Evolutionary conservation across 2,888 invertebrate species (phyloP), one percentile per base, ranked within the genome.

Genomic region (Spilosoma lubricipeda): DNA sequence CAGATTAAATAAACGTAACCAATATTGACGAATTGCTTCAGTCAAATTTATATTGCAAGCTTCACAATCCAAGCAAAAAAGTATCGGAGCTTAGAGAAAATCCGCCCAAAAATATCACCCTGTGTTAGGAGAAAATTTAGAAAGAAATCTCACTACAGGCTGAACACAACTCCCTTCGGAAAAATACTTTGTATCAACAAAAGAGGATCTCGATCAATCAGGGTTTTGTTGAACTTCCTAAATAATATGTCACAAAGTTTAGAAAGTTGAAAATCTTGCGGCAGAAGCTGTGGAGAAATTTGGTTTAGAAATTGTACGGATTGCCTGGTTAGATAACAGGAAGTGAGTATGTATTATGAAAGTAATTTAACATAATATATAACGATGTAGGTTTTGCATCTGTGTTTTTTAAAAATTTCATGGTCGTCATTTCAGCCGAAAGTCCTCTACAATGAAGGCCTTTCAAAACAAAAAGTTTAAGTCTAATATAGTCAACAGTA

Each of bases 101-200:
- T 72, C 75, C 75, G 65, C 1, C 67, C 20, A 70, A 75, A 67
- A 48, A 74, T 70, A 45, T 36, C 39, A 27, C 78, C 23, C 42
- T 75, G 75, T 84, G 80, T 85, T 71, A 36, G 70, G 64, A 69
- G 77, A 80, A 86, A 82, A 83, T 77, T 80, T 81, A 80, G 79
- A 80, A 82, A 80, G 78, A 83, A 84, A 82, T 85, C 82, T 71
- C 70, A 77, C 76, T 72, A 79, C 63, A 66, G 81, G 85, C 83
- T 80, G 78, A 75, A 80, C 68, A 78, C 78, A 86, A 80, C 81
- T 79, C 72, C 72, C 75, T 77, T 65, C 73, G 77, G 72, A 65
- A 79, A 78, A 87, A 87, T 86, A 85, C 84, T 84, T 85, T 83
- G 84, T 84, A 81, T 82, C 85, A 82, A 87, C 86, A 83, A 71